Percentiles rank a stretch among this genome's conserved stretches.
These are phyloP conservation scores for Leptatherina wallacei DNA, from an alignment of 2,797 vertebrate genomes.

Conservation along the genomic window DNA sequence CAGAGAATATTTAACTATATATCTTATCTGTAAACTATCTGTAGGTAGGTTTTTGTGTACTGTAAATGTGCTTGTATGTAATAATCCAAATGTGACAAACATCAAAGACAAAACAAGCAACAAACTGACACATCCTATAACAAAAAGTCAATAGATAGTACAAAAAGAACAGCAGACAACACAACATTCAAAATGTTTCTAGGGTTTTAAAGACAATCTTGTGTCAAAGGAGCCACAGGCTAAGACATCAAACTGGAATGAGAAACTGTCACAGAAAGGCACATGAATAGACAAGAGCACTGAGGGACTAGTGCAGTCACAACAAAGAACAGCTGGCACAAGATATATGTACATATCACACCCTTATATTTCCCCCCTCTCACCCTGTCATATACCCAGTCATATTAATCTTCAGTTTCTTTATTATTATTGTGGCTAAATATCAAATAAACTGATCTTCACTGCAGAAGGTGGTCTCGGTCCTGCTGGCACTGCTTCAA, in stretches of 20 bases:
- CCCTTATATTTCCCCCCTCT: conserved; percentile 28
- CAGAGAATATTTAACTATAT: conserved; percentile 44
- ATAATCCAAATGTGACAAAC: conserved; percentile 52
- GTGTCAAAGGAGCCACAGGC: conserved; percentile 58
- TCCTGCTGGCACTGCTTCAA: conserved; percentile 46
- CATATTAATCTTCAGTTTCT: conserved; percentile 23
- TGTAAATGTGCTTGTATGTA: conserved; percentile 43
- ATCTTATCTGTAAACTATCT: conserved; percentile 44
- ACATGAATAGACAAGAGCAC: conserved; percentile 70
- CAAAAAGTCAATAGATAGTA: conserved; percentile 39
- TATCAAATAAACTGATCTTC: conserved; percentile 45
- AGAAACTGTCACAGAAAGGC: conserved; percentile 63
- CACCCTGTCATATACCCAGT: conserved; percentile 43
- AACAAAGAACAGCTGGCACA: conserved; percentile 59
- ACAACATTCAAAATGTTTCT: conserved; percentile 39
- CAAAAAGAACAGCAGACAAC: conserved; percentile 48
- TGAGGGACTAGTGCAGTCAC: conserved; percentile 68
- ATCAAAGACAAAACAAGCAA: conserved; percentile 52
- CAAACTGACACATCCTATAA: conserved; percentile 48
- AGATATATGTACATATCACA: conserved; percentile 58
- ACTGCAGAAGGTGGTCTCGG: conserved; percentile 34
- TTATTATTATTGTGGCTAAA: conserved; percentile 39
- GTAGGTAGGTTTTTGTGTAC: conserved; percentile 13
- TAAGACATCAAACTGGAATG: conserved; percentile 58
- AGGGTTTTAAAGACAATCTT: conserved; percentile 52